These are phyloP conservation scores for Oxyscelio sp. DNA, from an alignment of 2,888 invertebrate genomes.

Conservation along the genomic window DNA sequence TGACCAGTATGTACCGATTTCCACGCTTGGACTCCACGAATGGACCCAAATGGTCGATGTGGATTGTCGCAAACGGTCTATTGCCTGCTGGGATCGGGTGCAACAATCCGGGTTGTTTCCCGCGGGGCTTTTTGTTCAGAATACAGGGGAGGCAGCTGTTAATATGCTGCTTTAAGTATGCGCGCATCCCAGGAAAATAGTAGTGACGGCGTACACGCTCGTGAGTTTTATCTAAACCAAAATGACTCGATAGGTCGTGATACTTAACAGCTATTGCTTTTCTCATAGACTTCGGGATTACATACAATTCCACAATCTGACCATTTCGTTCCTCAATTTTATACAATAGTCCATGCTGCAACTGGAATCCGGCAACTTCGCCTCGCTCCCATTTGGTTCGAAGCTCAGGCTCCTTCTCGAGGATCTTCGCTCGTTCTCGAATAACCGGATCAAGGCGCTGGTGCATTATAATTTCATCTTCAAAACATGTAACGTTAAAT, in stretches of 20 bases:
- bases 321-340: not conserved
- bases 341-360: not conserved
- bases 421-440: too few species aligned
- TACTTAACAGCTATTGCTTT: constrained; percentile 49
- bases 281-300: constrained; percentile 41
- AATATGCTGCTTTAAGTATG: constrained; percentile 69
- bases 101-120: constrained; percentile 69
- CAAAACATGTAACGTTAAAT: too few species aligned
- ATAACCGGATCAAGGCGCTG: too few species aligned
- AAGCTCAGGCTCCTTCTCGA: too few species aligned
- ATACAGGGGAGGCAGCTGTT: constrained; percentile 70
- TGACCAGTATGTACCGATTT: constrained; percentile 61
- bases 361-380: too few species aligned
- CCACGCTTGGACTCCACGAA: constrained; percentile 39
- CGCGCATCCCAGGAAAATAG: constrained; percentile 58
- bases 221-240: constrained; percentile 49
- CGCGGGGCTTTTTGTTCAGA: constrained; percentile 40
- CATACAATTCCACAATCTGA: constrained; percentile 8
- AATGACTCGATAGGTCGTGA: constrained; percentile 58
- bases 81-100: constrained; percentile 70
- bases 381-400: too few species aligned
- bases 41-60: constrained; percentile 54
- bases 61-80: constrained; percentile 67
- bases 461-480: too few species aligned
- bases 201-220: constrained; percentile 39